Percentiles rank a stretch among this genome's conserved stretches.
These are phyloP conservation scores for Parambassis ranga DNA, from an alignment of 2,797 vertebrate genomes.

Conservation along the genomic window DNA sequence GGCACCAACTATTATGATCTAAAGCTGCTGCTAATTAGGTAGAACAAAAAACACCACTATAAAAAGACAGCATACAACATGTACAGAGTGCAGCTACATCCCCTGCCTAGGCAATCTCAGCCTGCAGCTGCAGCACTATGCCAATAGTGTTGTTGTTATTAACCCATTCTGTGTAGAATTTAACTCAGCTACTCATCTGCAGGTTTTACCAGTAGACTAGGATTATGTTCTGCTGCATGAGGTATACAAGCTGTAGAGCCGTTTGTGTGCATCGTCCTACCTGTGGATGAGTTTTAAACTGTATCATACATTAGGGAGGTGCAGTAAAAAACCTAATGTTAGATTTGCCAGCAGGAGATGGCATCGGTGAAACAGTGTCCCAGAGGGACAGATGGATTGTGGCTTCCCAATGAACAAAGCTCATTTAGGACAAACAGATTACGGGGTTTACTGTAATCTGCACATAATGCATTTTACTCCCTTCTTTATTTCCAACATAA, in stretches of 20 bases:
- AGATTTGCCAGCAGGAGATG: constrained; percentile 42
- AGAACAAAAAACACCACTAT: too few relatives aligned
- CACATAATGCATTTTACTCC: constrained; percentile 74
- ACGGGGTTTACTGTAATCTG: constrained; percentile 78
- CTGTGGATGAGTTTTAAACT: neutral
- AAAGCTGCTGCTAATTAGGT: too few relatives aligned
- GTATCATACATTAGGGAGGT: neutral
- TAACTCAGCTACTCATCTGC: neutral
- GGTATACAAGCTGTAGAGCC: neutral
- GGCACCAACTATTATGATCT: too few relatives aligned
- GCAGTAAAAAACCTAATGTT: neutral
- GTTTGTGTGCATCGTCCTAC: neutral
- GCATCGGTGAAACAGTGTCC: constrained; percentile 47
- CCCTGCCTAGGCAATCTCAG: too few relatives aligned
- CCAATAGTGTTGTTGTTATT: too few relatives aligned
- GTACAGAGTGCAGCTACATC: too few relatives aligned
- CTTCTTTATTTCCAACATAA: constrained; percentile 69
- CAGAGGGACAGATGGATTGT: constrained; percentile 49
- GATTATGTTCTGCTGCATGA: neutral
- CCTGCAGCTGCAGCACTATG: too few relatives aligned
- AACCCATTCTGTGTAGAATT: too few relatives aligned
- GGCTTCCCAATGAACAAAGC: constrained; percentile 65
- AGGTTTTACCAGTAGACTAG: neutral
- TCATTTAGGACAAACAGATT: constrained; percentile 78
- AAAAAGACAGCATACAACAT: too few relatives aligned